These are phyloP conservation scores for Fistularia commersonii DNA, from an alignment of 2,797 vertebrate genomes.

Conservation along the genomic window DNA sequence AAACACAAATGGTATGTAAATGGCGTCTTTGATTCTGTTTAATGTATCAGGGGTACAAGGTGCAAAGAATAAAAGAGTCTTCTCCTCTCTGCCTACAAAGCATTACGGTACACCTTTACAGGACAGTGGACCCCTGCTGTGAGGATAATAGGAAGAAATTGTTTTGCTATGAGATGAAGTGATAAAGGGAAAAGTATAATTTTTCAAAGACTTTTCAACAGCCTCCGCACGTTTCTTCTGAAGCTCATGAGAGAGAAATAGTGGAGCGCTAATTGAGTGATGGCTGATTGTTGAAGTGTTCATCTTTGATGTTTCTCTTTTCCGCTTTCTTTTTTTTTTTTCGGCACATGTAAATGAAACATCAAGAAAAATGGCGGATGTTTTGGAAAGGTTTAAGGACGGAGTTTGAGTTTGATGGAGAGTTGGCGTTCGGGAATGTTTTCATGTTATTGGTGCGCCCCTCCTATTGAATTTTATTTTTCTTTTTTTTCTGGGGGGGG, in stretches of 20 bases:
- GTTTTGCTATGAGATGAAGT: constrained; percentile 73
- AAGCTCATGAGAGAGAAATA: constrained; percentile 52
- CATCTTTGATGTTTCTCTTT: constrained; percentile 67
- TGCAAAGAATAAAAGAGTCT: constrained; percentile 60
- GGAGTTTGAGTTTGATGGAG: constrained; percentile 34
- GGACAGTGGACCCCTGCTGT: constrained; percentile 66
- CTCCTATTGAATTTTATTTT: too few relatives aligned
- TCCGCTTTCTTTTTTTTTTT: constrained; percentile 22
- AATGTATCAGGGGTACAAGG: constrained; percentile 69
- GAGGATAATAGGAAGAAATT: constrained; percentile 78
- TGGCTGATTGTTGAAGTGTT: constrained; percentile 63
- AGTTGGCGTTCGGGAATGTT: constrained; percentile 4
- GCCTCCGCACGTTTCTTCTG: constrained; percentile 45
- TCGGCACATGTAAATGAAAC: constrained; percentile 63
- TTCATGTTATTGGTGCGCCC: too few relatives aligned
- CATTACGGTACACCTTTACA: constrained; percentile 56
- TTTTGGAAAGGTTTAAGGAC: constrained; percentile 43
- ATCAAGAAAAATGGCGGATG: constrained; percentile 40
- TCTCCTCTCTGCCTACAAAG: constrained; percentile 59
- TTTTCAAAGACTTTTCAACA: constrained; percentile 65
- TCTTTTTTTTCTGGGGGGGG: too few relatives aligned
- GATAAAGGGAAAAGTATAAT: constrained; percentile 64
- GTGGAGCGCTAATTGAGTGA: constrained; percentile 70
- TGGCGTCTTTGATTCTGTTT: constrained; percentile 75
- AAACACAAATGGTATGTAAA: constrained; percentile 77